Percentiles rank a stretch among this genome's conserved stretches.
phyloP scores from a whole-genome alignment of 2,888 invertebrate species.

The Lepidocyrtinus sp. region DNA sequence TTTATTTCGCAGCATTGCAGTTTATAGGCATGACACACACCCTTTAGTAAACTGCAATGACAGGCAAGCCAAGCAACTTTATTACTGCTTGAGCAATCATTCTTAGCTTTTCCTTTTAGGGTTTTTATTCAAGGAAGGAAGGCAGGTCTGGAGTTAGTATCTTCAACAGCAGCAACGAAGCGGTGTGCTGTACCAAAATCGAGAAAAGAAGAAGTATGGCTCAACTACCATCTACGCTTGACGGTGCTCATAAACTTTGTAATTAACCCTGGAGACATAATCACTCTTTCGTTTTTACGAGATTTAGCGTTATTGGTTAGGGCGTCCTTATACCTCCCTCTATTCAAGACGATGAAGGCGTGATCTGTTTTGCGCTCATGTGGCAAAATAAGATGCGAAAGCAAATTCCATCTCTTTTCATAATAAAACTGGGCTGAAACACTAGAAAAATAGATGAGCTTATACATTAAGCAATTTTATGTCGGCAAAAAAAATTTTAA shows the following conservation, averaged over 20 bases:
- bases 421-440: not conserved
- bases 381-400: conserved; percentile 28
- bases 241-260: conserved; percentile 51
- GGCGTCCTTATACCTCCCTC: conserved; percentile 24
- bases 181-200: not conserved
- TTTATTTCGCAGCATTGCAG: conserved; percentile 36
- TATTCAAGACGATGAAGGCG: conserved; percentile 19
- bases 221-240: not conserved
- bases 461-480: not conserved
- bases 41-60: conserved; percentile 36
- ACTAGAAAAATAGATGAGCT: not conserved
- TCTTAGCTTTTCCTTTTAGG: conserved; percentile 34
- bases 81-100: conserved; percentile 42
- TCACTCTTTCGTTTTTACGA: conserved; percentile 56
- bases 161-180: not conserved
- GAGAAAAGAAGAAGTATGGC: not conserved
- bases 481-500: not conserved
- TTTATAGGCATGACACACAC: conserved; percentile 37
- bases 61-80: conserved; percentile 29
- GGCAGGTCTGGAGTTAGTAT: not conserved
- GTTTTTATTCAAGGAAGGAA: conserved; percentile 24
- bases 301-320: conserved; percentile 48
- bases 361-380: conserved; percentile 16
- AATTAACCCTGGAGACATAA: conserved; percentile 59
- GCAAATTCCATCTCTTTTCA: conserved; percentile 8